Conservation (phyloP, 2,888 invertebrate species). For the Herminia tarsipennalis region DNA sequence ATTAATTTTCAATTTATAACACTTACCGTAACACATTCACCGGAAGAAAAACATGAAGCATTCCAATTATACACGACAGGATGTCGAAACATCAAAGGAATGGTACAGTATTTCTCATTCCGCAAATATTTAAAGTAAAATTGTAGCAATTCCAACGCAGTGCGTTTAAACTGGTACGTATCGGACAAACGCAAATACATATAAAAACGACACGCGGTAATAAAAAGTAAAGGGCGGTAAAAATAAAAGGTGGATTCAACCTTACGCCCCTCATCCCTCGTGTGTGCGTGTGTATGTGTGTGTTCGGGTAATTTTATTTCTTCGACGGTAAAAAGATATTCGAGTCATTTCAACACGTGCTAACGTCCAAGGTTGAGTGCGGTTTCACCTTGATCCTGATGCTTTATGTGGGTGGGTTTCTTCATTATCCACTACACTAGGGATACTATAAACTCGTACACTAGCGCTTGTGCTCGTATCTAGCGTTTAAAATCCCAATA, state of each 20-base stretch:
- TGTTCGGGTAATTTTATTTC: constrained; percentile 39
- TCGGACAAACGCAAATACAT: constrained; percentile 45
- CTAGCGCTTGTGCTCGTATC: no score
- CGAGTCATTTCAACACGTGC: constrained; percentile 14
- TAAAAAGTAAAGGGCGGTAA: constrained; percentile 57
- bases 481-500: no score
- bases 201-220: constrained; percentile 48
- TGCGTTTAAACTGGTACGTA: constrained; percentile 34
- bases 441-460: no score
- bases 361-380: constrained; percentile 10
- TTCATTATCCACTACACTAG: not conserved
- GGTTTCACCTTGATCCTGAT: constrained; percentile 3
- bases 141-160: constrained; percentile 27
- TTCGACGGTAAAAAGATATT: constrained; percentile 38
- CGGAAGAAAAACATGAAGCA: constrained; percentile 12
- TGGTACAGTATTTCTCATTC: constrained; percentile 28
- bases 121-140: constrained; percentile 27
- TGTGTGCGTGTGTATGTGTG: no score
- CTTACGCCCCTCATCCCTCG: constrained; percentile 27
- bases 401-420: not conserved
- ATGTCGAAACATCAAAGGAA: constrained; percentile 12
- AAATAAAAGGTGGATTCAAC: constrained; percentile 52
- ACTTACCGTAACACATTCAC: no score
- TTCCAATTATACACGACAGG: constrained; percentile 8
- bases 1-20: no score